phyloP scores from a whole-genome alignment of 2,888 invertebrate genomes.

The Physocephala rufipes region DNA sequence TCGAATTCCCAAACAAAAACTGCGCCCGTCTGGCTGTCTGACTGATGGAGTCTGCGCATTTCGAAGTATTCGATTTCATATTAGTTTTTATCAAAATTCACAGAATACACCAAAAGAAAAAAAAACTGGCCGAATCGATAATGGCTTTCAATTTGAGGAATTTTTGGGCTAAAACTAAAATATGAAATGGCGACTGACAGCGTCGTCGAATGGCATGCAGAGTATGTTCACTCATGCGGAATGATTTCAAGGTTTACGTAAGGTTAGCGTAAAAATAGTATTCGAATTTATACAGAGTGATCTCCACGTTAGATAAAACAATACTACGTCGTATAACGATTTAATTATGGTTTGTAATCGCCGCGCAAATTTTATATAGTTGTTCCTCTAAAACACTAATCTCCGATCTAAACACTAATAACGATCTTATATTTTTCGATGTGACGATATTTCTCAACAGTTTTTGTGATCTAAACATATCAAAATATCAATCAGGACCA shows the following conservation, averaged over 20 bases:
- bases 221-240: slow-evolving; percentile 27
- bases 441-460: too few species aligned
- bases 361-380: too few species aligned
- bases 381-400: too few species aligned
- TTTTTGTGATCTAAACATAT: too few species aligned
- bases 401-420: too few species aligned
- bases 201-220: slow-evolving; percentile 1
- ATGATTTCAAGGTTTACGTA: slow-evolving; percentile 16
- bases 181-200: slow-evolving; percentile 29
- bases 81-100: slow-evolving; percentile 5
- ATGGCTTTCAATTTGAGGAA: not conserved
- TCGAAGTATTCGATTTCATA: slow-evolving; percentile 22
- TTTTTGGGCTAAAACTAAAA: slow-evolving; percentile 7
- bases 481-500: too few species aligned
- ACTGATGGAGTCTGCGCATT: not conserved
- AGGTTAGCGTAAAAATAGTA: slow-evolving; percentile 13
- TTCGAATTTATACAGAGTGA: not conserved
- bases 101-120: slow-evolving; percentile 1
- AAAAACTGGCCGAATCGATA: not conserved
- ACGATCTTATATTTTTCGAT: too few species aligned
- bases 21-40: not conserved
- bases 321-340: not conserved
- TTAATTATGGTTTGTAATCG: too few species aligned
- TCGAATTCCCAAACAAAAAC: slow-evolving; percentile 22
- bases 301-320: not conserved